These are phyloP conservation scores for Phoenoteleia sp. DNA, from an alignment of 2,888 invertebrate genomes.

Conservation along the genomic window DNA sequence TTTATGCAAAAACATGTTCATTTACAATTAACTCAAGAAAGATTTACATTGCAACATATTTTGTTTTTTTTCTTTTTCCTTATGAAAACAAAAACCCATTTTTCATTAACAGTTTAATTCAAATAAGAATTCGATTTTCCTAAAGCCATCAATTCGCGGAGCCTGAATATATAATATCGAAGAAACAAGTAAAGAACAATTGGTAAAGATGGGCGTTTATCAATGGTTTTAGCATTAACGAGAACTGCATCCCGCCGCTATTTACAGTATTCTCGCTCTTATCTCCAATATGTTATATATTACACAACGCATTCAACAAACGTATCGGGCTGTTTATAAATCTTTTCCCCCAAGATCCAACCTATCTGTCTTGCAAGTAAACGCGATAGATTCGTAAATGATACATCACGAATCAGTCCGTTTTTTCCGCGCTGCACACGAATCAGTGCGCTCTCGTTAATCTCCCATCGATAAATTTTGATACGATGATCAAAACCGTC, in stretches of 20 bases:
- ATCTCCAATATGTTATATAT: slow-evolving; percentile 41
- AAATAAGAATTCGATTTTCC: too few relatives aligned
- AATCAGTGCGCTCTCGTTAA: neutral
- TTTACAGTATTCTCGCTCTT: slow-evolving; percentile 17
- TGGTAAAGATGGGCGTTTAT: neutral
- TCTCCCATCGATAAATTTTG: neutral
- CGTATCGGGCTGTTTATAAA: slow-evolving; percentile 44
- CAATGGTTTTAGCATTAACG: neutral
- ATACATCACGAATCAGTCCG: slow-evolving; percentile 23
- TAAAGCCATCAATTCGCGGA: too few relatives aligned
- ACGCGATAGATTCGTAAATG: slow-evolving; percentile 17
- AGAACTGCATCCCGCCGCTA: slow-evolving; percentile 9
- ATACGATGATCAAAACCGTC: neutral
- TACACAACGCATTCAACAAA: slow-evolving; percentile 42
- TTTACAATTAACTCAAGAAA: too few relatives aligned
- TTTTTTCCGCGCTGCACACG: slow-evolving; percentile 13
- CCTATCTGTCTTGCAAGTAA: slow-evolving; percentile 1
- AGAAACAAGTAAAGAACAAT: neutral
- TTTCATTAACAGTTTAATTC: too few relatives aligned
- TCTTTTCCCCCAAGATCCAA: slow-evolving; percentile 21
- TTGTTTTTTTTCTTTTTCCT: too few relatives aligned
- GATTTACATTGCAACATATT: too few relatives aligned
- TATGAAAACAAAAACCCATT: too few relatives aligned
- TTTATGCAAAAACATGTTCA: too few relatives aligned
- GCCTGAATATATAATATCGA: too few relatives aligned